Percentiles rank a stretch among this genome's conserved stretches.
Conservation (phyloP, 2,888 invertebrate genomes). For the Proisotoma minuta region DNA sequence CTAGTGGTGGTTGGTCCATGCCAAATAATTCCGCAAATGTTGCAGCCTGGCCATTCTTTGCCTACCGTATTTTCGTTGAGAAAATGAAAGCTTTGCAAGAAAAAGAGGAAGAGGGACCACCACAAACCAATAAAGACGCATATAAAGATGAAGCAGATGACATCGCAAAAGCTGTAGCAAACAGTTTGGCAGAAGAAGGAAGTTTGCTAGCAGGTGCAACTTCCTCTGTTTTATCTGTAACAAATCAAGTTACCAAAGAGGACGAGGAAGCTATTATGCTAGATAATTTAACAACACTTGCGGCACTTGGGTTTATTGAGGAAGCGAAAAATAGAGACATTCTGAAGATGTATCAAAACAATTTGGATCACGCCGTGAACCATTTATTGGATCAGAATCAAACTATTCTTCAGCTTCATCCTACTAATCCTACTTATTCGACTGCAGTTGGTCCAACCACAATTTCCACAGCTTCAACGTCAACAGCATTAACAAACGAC, state of each 20-base stretch:
- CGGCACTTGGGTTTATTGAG: background rate
- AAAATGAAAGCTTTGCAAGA: background rate
- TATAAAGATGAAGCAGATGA: background rate
- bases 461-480: too few species aligned
- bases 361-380: background rate
- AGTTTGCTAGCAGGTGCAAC: too few species aligned
- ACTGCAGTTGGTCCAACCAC: too few species aligned
- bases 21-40: background rate
- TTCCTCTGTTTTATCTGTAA: too few species aligned
- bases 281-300: background rate
- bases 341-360: background rate
- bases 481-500: too few species aligned
- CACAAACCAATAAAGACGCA: background rate
- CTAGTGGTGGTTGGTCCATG: background rate
- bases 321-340: background rate
- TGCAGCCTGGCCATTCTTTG: background rate
- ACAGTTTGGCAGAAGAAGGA: too few species aligned
- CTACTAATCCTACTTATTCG: too few species aligned
- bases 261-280: too few species aligned
- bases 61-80: background rate
- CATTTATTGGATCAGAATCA: background rate
- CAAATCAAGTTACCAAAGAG: too few species aligned
- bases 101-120: too few species aligned
- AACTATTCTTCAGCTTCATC: too few species aligned
- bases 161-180: too few species aligned